Conservation (phyloP, 2,113 vertebrate genomes). For the Jaculus jaculus region DNA sequence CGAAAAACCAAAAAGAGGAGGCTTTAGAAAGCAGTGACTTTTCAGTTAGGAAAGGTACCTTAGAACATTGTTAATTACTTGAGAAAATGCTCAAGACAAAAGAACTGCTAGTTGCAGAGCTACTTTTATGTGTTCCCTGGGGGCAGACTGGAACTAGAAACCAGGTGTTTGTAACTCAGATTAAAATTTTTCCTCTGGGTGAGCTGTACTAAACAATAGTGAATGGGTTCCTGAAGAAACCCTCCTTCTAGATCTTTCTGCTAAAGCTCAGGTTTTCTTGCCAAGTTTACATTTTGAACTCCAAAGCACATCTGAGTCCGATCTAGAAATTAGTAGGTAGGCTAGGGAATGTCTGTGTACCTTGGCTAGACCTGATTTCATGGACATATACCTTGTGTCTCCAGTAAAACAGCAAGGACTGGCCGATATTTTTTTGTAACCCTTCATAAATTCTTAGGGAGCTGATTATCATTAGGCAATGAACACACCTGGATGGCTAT, state of each 20-base stretch:
- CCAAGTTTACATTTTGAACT: slow-evolving; percentile 41
- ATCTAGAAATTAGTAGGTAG: slow-evolving; percentile 31
- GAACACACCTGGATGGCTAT: slow-evolving; percentile 11
- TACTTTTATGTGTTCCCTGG: slow-evolving; percentile 15
- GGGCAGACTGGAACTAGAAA: not conserved
- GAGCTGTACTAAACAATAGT: not conserved
- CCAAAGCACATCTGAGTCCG: not conserved
- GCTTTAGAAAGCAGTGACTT: slow-evolving; percentile 28
- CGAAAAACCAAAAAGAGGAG: too few species aligned
- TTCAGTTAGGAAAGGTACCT: slow-evolving; percentile 40
- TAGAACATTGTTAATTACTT: slow-evolving; percentile 44
- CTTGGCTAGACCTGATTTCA: slow-evolving; percentile 19
- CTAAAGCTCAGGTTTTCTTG: not conserved
- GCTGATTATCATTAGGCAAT: not conserved
- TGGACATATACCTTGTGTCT: not conserved
- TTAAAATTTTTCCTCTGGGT: not conserved
- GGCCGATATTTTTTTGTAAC: not conserved
- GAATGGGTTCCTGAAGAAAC: not conserved
- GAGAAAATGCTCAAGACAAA: not conserved
- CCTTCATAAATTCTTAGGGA: slow-evolving; percentile 19
- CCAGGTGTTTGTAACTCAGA: not conserved
- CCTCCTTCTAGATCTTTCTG: not conserved
- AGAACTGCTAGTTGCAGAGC: not conserved
- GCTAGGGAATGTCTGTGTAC: not conserved
- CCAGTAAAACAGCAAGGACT: not conserved